Conservation (phyloP, 1,140 invertebrate genomes). For the Drosophila dunni region DNA sequence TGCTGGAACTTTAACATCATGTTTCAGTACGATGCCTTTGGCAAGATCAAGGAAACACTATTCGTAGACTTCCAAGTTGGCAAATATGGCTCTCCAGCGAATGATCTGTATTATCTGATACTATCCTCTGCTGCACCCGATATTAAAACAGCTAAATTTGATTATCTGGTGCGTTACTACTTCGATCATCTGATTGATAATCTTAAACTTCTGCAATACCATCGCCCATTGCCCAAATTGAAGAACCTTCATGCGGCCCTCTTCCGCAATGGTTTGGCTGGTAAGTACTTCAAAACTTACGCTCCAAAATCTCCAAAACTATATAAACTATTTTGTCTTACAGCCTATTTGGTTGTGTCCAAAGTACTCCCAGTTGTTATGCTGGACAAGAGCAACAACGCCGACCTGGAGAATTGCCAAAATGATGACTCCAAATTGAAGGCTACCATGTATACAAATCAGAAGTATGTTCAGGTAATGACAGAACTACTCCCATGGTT, state of each 20-base stretch:
- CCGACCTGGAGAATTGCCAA: slow-evolving; percentile 49
- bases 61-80: slow-evolving; percentile 81
- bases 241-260: slow-evolving; percentile 67
- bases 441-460: slow-evolving; percentile 74
- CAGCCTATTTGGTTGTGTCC: slow-evolving; percentile 78
- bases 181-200: slow-evolving; percentile 74
- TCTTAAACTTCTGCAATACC: slow-evolving; percentile 74
- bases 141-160: slow-evolving; percentile 68
- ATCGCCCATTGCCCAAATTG: slow-evolving; percentile 76
- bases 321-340: not conserved
- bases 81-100: slow-evolving; percentile 79
- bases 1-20: slow-evolving; percentile 89
- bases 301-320: too few relatives aligned
- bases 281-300: slow-evolving; percentile 35
- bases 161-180: slow-evolving; percentile 76
- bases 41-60: slow-evolving; percentile 79
- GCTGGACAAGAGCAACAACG: slow-evolving; percentile 67
- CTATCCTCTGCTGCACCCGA: slow-evolving; percentile 73
- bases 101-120: slow-evolving; percentile 79
- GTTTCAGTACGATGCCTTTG: slow-evolving; percentile 85
- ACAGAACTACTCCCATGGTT: slow-evolving; percentile 76
- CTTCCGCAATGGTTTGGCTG: slow-evolving; percentile 70
- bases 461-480: slow-evolving; percentile 75
- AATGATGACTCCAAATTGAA: slow-evolving; percentile 76
- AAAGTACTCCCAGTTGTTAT: slow-evolving; percentile 78